Evolutionary conservation across 2,888 invertebrate genomes (phyloP).

Genomic region (Plutella xylostella): DNA sequence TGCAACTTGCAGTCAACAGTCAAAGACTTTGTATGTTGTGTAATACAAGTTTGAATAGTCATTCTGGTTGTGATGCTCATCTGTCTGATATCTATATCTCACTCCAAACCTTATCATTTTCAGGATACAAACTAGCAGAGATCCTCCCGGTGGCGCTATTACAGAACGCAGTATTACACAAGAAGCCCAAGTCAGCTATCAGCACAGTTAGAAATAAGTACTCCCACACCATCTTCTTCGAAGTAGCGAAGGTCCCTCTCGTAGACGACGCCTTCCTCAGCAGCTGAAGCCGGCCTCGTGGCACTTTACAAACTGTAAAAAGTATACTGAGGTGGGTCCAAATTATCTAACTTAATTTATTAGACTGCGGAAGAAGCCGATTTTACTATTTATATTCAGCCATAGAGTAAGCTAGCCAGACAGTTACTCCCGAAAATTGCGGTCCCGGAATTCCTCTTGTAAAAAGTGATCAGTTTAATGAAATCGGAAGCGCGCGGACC

Average conservation of each 20-base stretch:
- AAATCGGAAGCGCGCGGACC: too few species aligned
- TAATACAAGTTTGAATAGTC: too few species aligned
- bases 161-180: constrained; percentile 82
- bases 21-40: too few species aligned
- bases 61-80: background rate
- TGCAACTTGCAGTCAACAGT: too few species aligned
- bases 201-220: constrained; percentile 93
- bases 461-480: too few species aligned
- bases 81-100: too few species aligned
- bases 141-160: constrained; percentile 77
- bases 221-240: constrained; percentile 93
- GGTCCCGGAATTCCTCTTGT: too few species aligned
- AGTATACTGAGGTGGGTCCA: constrained; percentile 44
- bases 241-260: constrained; percentile 87
- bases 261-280: constrained; percentile 41
- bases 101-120: too few species aligned
- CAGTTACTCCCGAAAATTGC: too few species aligned
- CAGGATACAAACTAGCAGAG: constrained; percentile 82
- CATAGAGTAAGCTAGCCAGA: background rate
- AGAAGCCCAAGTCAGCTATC: constrained; percentile 81
- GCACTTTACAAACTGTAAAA: constrained; percentile 37
- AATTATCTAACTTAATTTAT: constrained; percentile 23
- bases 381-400: background rate
- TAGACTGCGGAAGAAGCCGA: too few species aligned
- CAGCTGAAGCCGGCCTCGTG: constrained; percentile 41